Percentiles rank a stretch among this genome's conserved stretches.
These are phyloP conservation scores for Mnemiopsis leidyi DNA, from an alignment of 37 sponge, comb jelly and placozoan species.

Conservation along the genomic window DNA sequence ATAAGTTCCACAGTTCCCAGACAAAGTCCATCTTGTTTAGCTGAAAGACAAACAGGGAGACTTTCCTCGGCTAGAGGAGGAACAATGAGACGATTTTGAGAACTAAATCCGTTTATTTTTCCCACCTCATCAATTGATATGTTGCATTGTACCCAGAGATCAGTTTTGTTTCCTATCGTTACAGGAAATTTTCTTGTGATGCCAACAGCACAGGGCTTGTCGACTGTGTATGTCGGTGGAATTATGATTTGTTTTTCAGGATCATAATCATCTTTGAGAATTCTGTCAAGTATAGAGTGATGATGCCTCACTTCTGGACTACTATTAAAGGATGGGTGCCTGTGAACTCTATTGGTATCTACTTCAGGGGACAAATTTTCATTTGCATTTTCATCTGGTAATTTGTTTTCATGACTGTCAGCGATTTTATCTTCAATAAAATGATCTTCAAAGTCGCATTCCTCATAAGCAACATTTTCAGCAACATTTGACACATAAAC, in stretches of 20 bases:
- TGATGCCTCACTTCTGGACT: constrained; percentile 14
- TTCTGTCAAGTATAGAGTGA: constrained; percentile 26
- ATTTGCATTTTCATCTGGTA: no score
- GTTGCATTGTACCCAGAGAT: constrained; percentile 2
- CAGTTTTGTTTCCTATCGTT: constrained; percentile 9
- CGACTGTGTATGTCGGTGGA: neutral
- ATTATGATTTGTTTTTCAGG: neutral
- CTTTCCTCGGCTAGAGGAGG: neutral
- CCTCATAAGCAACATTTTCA: no score
- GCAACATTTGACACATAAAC: neutral
- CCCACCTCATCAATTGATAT: constrained; percentile 5
- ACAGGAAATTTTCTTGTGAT: constrained; percentile 12
- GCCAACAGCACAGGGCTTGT: constrained; percentile 33
- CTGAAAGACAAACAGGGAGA: constrained; percentile 20
- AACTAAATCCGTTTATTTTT: neutral
- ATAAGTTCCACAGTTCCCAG: constrained; percentile 16
- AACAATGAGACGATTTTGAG: neutral
- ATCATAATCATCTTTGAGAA: neutral
- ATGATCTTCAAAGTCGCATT: no score
- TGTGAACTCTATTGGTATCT: neutral
- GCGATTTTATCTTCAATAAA: no score
- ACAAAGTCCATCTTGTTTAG: constrained; percentile 27
- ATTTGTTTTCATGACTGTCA: neutral
- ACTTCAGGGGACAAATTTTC: neutral
- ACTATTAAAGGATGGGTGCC: neutral